Evolutionary conservation across 1,140 invertebrate genomes (phyloP), one percentile per base, ranked within the genome.

Genomic region (Cotesia vestalis): DNA sequence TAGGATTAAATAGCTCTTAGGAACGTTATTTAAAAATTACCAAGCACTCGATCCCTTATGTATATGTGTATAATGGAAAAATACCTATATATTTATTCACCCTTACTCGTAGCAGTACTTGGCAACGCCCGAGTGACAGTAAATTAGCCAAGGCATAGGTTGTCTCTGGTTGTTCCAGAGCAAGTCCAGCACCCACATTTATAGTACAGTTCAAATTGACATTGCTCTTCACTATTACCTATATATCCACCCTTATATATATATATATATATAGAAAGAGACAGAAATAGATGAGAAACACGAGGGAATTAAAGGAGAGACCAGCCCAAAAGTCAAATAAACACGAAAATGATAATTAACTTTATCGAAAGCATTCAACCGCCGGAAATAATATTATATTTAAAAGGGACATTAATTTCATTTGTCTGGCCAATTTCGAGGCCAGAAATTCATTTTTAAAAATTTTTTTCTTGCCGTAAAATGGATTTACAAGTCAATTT

Each of bases 301-400:
- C 17, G 20, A 6, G 17, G 17, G 34, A 62, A 62, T 62, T 4
- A 14, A 57, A 27, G 27, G 60, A 38, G 60, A 36, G 60, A 66
- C 64, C 40, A 68, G 53, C 63, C 36, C 38, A 51, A 14, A 69
- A 27, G 17, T 67, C n/a, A 46, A 46, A 46, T 46, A 46, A 46
- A 46, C 40, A 46, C 40, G 40, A 46, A 46, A 46, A 46, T 11
- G 6, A 46, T 27, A 46, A 46, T 46, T 46, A 46, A 46, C 6
- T 46, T 46, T 46, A 46, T 46, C 40, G 27, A 60, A 60, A 63
- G 61, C 71, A 68, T 71, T 75, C 75, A 77, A 75, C 74, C 59
- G 64, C 72, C 68, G 73, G 73, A 76, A 78, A 78, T 75, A 75
- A 74, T 70, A 60, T 63, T 46, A 68, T 63, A 9, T 59, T 62